phyloP scores from a whole-genome alignment of 2,113 vertebrate species.

The Lethenteron camtschaticum region DNA sequence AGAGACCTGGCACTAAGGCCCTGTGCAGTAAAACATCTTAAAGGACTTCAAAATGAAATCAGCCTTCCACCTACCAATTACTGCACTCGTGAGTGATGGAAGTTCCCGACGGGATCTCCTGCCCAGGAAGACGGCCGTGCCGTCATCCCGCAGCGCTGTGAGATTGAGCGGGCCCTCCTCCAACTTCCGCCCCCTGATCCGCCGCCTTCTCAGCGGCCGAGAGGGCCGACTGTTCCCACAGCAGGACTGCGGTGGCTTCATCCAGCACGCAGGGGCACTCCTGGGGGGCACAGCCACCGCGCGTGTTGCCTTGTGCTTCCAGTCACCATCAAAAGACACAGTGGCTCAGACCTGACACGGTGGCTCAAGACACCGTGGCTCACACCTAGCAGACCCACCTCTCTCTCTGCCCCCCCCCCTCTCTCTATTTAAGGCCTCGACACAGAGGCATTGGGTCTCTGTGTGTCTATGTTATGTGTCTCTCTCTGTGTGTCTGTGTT shows the following conservation, averaged over 20 bases:
- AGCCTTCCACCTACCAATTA: constrained; percentile 27
- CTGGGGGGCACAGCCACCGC: constrained; percentile 16
- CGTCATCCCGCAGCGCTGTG: background rate
- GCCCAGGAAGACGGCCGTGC: constrained; percentile 17
- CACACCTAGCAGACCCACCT: background rate
- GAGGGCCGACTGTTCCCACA: too few species aligned
- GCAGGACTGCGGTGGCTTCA: constrained; percentile 9
- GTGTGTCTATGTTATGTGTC: too few species aligned
- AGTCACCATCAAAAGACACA: background rate
- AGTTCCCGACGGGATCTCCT: constrained; percentile 30
- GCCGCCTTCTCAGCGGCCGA: too few species aligned
- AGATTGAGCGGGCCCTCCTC: constrained; percentile 10
- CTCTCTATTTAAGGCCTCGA: too few species aligned
- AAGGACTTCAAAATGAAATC: too few species aligned
- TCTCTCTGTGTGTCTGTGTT: too few species aligned
- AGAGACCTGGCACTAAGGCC: too few species aligned
- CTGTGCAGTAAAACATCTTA: too few species aligned
- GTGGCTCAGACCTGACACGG: background rate
- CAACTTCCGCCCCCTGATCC: too few species aligned
- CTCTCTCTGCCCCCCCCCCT: background rate
- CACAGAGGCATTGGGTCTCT: too few species aligned
- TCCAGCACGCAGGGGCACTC: constrained; percentile 48
- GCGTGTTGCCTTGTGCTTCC: too few species aligned
- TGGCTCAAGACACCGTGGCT: background rate
- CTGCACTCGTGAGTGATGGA: constrained; percentile 28